A percentile compares a stretch with the other conserved stretches of the same genome.
Evolutionary conservation across 2,113 vertebrate genomes (phyloP).

Genomic region (Myanophis thanlyinensis): DNA sequence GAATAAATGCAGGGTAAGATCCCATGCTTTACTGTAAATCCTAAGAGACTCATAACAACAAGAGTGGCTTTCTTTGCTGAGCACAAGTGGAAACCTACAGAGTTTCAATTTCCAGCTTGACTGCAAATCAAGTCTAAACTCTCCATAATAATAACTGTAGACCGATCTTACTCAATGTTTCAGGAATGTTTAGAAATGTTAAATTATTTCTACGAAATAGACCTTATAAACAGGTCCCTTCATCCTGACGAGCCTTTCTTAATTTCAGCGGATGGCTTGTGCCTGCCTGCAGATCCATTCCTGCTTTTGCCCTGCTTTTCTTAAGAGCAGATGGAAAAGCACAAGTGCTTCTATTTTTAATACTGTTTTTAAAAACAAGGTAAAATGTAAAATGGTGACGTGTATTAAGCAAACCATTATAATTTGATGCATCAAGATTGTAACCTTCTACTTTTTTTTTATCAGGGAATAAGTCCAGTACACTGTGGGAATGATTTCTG

Average conservation of each 20-base stretch:
- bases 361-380: neutral
- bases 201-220: neutral
- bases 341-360: slow-evolving; percentile 36
- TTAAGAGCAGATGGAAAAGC: neutral
- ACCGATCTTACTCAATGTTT: neutral
- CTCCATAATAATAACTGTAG: neutral
- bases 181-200: neutral
- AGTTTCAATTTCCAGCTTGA: neutral
- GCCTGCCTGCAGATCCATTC: accelerated
- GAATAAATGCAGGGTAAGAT: neutral
- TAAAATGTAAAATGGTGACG: slow-evolving; percentile 3
- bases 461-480: neutral
- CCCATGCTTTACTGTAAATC: neutral
- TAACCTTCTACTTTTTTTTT: neutral
- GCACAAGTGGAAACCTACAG: neutral
- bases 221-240: neutral
- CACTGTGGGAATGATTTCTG: neutral
- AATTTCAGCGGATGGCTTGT: neutral
- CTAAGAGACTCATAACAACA: neutral
- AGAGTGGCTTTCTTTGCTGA: neutral
- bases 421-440: neutral
- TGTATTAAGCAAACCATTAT: slow-evolving; percentile 11
- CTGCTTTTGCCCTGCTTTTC: neutral
- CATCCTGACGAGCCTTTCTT: neutral
- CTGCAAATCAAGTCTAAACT: neutral